Evolutionary conservation across 2,797 vertebrate genomes (phyloP).

Genomic region (Otolemur crassicaudatus): DNA sequence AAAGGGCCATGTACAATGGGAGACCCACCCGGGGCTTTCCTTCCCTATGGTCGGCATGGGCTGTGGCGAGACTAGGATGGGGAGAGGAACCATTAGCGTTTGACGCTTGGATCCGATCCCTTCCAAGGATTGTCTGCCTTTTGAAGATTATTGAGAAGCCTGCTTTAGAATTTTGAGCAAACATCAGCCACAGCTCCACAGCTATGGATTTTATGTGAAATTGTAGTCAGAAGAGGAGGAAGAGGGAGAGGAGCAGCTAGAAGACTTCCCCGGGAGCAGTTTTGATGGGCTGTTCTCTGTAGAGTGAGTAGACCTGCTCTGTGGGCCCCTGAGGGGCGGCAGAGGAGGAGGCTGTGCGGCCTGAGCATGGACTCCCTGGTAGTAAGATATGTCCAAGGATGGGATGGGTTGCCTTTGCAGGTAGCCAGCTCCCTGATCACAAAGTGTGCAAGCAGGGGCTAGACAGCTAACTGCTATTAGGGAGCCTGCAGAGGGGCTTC

Average conservation of each 20-base stretch:
- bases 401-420: neutral
- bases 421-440: neutral
- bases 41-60: neutral
- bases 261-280: conserved; percentile 36
- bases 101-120: neutral
- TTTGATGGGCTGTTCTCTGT: neutral
- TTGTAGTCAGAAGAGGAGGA: neutral
- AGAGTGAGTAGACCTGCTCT: neutral
- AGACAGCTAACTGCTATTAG: neutral
- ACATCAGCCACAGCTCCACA: conserved; percentile 46
- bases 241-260: neutral
- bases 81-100: neutral
- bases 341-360: neutral
- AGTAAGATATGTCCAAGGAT: neutral
- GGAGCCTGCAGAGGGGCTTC: neutral
- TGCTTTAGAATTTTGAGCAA: conserved; percentile 56
- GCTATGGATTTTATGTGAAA: conserved; percentile 58
- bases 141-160: conserved; percentile 67
- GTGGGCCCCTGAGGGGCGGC: neutral
- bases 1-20: neutral
- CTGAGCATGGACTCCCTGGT: too few species aligned
- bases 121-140: conserved; percentile 35
- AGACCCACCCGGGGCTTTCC: neutral
- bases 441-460: neutral
- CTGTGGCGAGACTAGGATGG: neutral